Evolutionary conservation across 2,888 invertebrate species (phyloP), one percentile per base, ranked within the genome.

Genomic region (Pantelozetes paolii): DNA sequence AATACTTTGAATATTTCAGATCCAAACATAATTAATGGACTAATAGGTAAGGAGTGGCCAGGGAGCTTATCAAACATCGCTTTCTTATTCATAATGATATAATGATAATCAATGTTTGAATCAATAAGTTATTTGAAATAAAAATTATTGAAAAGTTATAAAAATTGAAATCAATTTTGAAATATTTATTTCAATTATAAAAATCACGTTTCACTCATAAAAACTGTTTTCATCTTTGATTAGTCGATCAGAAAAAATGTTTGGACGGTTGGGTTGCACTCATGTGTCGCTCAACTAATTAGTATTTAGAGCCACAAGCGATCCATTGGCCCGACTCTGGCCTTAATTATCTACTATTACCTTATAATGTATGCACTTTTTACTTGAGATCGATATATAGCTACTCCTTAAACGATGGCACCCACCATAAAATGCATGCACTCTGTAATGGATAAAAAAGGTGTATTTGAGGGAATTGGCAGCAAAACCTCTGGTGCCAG

Each of bases 201-300:
- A 64, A 64, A 20, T 64, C 64, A 64, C 64, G 64, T 64, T 64
- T 64, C n/a, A 36, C 36, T 36, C 64, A 64, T 64, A 64, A 64
- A 45, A 45, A 9, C 13, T 23, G 3, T 54, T 9, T 13, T 3
- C 23, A 20, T 26, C 3, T 8, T 20, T 54, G 8, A 54, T 54
- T 54, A 2, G 11, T 2, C 45, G 64, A 64, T 18, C 20, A 62
- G 28, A 62, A 62, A 62, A 62, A 15, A 30, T 5, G 26, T 26
- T 13, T 23, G 28, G 28, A 30, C 13, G 26, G 5, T 1, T n/a
- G 1, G 11, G 62, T 64, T 40, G 30, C 11, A 9, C 40, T 30
- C 26, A 32, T 18, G 20, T 30, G 32, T 64, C 64, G 20, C 13
- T 64, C 64, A 64, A 36, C 64, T 64, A 36, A 64, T 64, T 64